phyloP scores from a whole-genome alignment of 2,113 vertebrate species.

The Uria aalge region DNA sequence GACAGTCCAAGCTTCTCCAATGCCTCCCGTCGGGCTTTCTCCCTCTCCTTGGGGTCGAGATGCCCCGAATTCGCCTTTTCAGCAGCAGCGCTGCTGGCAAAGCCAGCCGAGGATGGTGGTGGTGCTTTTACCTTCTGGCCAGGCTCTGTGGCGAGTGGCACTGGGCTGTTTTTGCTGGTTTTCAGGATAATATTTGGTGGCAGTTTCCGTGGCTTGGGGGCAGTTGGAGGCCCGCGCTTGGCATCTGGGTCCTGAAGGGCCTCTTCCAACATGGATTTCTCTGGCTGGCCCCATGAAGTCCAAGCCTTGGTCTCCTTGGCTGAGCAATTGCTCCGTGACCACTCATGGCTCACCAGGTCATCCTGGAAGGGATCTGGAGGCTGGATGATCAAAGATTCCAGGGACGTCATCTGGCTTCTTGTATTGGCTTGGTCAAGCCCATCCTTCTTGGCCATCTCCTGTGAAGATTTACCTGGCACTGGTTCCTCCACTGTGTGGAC shows the following conservation, averaged over 20 bases:
- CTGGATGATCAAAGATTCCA: conserved; percentile 2
- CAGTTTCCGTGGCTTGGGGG: conserved; percentile 82
- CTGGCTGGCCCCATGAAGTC: not conserved
- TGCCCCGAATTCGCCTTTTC: not conserved
- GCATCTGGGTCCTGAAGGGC: not conserved
- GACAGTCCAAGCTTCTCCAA: conserved; percentile 88
- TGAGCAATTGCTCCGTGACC: not conserved
- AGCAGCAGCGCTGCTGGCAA: not conserved
- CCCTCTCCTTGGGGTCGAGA: conserved; percentile 64
- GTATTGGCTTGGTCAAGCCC: not conserved
- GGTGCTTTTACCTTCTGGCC: conserved; percentile 2
- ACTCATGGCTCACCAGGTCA: not conserved
- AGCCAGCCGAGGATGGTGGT: fast-evolving
- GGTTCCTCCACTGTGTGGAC: fast-evolving
- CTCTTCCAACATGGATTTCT: not conserved
- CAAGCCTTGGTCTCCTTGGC: not conserved
- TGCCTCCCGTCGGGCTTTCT: conserved; percentile 81
- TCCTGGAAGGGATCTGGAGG: conserved; percentile 69
- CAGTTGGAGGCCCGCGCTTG: conserved; percentile 74
- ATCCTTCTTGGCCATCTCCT: not conserved
- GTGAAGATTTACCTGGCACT: not conserved
- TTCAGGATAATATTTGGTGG: conserved; percentile 79
- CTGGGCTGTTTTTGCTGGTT: conserved; percentile 59
- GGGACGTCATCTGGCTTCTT: not conserved
- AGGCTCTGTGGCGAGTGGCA: not conserved